Percentiles rank a stretch among this genome's conserved stretches.
Evolutionary conservation across 2,888 invertebrate species (phyloP).

Genomic region (Rambutsinella grinnellia): DNA sequence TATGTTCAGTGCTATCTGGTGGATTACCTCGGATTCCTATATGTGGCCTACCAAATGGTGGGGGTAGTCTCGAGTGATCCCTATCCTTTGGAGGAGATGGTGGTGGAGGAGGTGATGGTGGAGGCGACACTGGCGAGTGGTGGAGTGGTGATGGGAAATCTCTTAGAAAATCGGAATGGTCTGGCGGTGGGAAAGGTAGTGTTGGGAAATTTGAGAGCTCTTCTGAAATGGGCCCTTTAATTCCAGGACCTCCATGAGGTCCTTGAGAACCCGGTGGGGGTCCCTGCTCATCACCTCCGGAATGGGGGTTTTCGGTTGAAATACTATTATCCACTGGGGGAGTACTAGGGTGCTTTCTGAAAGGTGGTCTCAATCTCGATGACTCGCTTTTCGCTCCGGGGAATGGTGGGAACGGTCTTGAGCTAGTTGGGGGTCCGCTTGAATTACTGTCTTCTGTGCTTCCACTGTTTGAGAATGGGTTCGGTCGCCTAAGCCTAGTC

Average conservation of each 20-base stretch:
- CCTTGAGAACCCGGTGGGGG: slow-evolving; percentile 12
- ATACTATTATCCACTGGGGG: slow-evolving; percentile 34
- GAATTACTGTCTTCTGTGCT: slow-evolving; percentile 3
- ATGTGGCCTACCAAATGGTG: neutral
- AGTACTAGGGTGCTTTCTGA: slow-evolving; percentile 34
- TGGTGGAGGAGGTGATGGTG: slow-evolving; percentile 25
- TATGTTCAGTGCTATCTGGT: neutral
- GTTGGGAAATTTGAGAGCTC: slow-evolving; percentile 25
- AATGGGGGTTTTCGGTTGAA: slow-evolving; percentile 25
- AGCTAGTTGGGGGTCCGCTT: neutral
- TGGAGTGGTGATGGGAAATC: slow-evolving; percentile 17
- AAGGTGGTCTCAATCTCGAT: slow-evolving; percentile 32
- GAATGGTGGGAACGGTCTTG: slow-evolving; percentile 40
- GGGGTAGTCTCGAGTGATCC: slow-evolving; percentile 1
- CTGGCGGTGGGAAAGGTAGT: slow-evolving; percentile 30
- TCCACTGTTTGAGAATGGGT: slow-evolving; percentile 31
- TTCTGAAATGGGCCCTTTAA: slow-evolving; percentile 26
- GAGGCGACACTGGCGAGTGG: slow-evolving; percentile 8
- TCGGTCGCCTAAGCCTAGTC: slow-evolving; percentile 44
- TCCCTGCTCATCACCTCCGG: slow-evolving; percentile 1
- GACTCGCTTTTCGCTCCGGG: slow-evolving; percentile 34
- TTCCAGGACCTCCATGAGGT: slow-evolving; percentile 1
- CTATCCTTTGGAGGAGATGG: slow-evolving; percentile 17
- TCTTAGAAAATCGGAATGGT: slow-evolving; percentile 22
- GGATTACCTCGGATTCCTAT: neutral